Evolutionary conservation across 2,113 vertebrate genomes (phyloP), one percentile per base, ranked within the genome.

Genomic region (Paracanthobrama guichenoti): DNA sequence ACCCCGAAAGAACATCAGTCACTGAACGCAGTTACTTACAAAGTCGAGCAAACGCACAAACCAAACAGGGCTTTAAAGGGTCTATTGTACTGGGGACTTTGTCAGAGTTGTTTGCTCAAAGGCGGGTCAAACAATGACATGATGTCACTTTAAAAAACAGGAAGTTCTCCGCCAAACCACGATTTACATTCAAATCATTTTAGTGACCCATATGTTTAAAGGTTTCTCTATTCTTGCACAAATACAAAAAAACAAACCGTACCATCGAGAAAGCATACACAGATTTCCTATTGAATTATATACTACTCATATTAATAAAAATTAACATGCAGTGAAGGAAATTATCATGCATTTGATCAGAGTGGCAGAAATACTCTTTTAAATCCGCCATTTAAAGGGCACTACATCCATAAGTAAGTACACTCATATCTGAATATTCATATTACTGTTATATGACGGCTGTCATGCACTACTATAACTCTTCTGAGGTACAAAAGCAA

Each of bases 61-160:
- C 13, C 24, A 59, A 79, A 79, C 44, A 57, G 50, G 44, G 18
- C 10, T 50, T 24, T 80, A 31, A 8, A 24, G 3, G 42, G 2
- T 26, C 3, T 22, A 12, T 14, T 35, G 74, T 62, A 9, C 16
- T 12, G 3, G 42, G 50, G 7, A 22, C 24, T 46, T 26, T 8
- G 44, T 18, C 16, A 14, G 28, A 18, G 12, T 18, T 57, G 73
- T 81, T 82, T 87, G 44, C 8, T 18, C 46, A 53, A 55, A 73
- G 72, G 20, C 8, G 14, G 18, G 18, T 3, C 13, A 35, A 88
- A 83, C 71, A 50, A 74, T 53, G 42, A 18, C 13, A 39, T 18
- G 3, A 26, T 6, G 60, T 14, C 64, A 18, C 64, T 35, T 20
- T 16, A 8, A 16, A 67, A 6, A 14, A 62, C 60, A 62, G 60